Base-by-base conservation (phyloP, 2,888 invertebrate genomes). In the Chymomyza procnemis region DNA sequence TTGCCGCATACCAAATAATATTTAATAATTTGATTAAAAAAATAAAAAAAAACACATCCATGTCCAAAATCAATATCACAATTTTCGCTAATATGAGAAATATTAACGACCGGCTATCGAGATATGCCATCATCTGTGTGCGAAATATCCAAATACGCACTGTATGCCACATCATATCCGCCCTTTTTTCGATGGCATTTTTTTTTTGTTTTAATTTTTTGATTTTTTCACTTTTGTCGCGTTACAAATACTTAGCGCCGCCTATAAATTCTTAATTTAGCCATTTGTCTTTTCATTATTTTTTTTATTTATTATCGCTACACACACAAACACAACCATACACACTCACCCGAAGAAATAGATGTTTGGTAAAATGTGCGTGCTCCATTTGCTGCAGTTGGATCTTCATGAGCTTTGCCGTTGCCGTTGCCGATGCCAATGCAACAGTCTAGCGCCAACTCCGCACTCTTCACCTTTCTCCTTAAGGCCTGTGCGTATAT, bases 231-330 rank as follows among this genome's bases (percentile, higher is more conserved):
- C 76, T 55, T 55, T 76, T 63, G 62, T 68, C 64, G 62, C 26
- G 41, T 54, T 54, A 65, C 61, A 69, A 65, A 73, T 73, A 64
- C 68, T 59, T 76, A 77, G 79, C 79, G 71, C 71, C 79, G 74
- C 66, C 74, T 69, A 59, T 68, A 65, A 74, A 71, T 72, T 82
- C 83, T 78, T 75, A 77, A 79, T 82, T 79, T 79, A 76, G 76
- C 65, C 71, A 76, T 76, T 71, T 76, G 75, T 70, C 76, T 76
- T 76, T 66, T 76, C 76, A 75, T 76, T 76, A 73, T 75, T 76
- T 70, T 76, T n/a, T 73, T 71, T 79, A 74, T 72, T 67, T 79
- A 70, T 76, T 14, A 60, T 12, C 56, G 9, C 34, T 41, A 41
- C 12, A 58, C 60, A 19, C 58, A 55, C 3, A 34, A 50, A 9